A percentile compares a stretch with the other conserved stretches of the same genome.
phyloP scores from a whole-genome alignment of 2,113 vertebrate genomes.

The Panthera leo region DNA sequence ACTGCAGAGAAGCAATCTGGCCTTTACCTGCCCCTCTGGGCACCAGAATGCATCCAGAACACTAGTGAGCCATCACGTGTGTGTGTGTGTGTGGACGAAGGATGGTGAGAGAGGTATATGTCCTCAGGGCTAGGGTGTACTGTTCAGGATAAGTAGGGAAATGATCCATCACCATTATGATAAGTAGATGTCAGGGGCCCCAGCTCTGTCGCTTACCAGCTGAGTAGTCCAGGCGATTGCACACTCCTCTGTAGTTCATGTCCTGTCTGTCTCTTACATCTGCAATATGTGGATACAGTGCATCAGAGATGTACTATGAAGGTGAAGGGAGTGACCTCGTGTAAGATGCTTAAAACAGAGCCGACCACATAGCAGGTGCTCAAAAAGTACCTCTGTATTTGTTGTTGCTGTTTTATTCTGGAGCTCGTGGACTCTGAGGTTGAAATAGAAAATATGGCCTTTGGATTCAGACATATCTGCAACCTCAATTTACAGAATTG shows the following conservation, averaged over 20 bases:
- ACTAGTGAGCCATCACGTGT: background rate
- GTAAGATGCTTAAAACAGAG: background rate
- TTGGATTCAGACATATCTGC: background rate
- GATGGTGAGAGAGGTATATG: background rate
- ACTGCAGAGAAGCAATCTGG: conserved; percentile 37
- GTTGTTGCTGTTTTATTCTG: background rate
- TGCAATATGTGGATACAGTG: background rate
- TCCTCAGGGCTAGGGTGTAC: background rate
- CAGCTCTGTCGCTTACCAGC: background rate
- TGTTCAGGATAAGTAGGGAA: background rate
- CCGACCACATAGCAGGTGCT: background rate
- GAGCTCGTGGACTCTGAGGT: background rate
- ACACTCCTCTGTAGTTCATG: background rate
- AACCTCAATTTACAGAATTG: background rate
- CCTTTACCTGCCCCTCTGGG: background rate
- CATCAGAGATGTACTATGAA: background rate
- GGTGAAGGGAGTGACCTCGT: background rate
- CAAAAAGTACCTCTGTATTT: background rate
- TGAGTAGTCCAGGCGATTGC: background rate
- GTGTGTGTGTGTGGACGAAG: background rate
- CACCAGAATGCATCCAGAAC: background rate
- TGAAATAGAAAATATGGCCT: background rate
- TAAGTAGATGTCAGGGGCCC: background rate
- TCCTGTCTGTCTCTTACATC: background rate
- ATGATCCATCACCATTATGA: background rate